Percentiles rank a stretch among this genome's conserved stretches.
phyloP scores from a whole-genome alignment of 1,140 invertebrate species.

The Batillaria attramentaria region DNA sequence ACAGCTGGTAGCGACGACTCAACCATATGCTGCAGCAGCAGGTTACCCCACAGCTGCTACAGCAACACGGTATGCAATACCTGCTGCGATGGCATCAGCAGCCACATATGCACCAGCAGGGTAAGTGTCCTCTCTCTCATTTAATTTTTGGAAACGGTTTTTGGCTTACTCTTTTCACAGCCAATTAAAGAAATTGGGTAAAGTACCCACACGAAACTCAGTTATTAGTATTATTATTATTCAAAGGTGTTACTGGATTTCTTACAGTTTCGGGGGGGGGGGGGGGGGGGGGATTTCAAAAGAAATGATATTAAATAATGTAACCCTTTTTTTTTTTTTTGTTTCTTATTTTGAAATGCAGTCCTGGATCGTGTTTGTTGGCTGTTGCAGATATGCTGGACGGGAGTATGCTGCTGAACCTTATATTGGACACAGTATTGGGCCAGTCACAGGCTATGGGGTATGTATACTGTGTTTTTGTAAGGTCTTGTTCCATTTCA shows the following conservation, averaged over 20 bases:
- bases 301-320: too few species aligned
- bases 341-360: conserved; percentile 47
- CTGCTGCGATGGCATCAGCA: conserved; percentile 80
- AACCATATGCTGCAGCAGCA: conserved; percentile 68
- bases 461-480: conserved; percentile 76
- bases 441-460: conserved; percentile 95
- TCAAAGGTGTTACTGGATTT: too few species aligned
- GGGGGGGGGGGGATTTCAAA: too few species aligned
- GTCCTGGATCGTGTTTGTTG: too few species aligned
- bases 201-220: too few species aligned
- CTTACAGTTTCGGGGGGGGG: too few species aligned
- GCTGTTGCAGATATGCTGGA: conserved; percentile 89
- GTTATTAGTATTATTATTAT: too few species aligned
- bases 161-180: too few species aligned
- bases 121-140: conserved; percentile 68
- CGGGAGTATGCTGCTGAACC: conserved; percentile 91
- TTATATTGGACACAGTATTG: conserved; percentile 95
- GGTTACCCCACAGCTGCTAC: conserved; percentile 76
- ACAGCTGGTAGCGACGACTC: conserved; percentile 62
- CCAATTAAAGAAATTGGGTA: too few species aligned
- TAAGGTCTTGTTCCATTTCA: background rate
- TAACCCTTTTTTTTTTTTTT: background rate
- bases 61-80: conserved; percentile 70
- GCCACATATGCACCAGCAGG: conserved; percentile 81
- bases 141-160: background rate